Evolutionary conservation across 2,113 vertebrate genomes (phyloP).

Genomic region (Eurypyga helias): DNA sequence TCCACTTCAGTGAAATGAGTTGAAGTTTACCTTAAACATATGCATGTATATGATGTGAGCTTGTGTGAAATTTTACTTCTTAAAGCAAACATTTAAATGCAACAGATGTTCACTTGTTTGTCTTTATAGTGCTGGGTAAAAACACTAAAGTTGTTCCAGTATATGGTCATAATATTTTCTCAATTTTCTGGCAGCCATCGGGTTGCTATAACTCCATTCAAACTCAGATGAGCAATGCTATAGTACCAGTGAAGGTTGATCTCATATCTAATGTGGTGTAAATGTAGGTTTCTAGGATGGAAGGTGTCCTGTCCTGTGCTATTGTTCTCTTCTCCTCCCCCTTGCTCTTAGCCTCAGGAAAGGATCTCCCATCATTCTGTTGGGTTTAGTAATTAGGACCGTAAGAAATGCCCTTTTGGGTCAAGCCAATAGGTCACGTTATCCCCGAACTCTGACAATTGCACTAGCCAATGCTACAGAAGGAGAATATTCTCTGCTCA

Average conservation of each 20-base stretch:
- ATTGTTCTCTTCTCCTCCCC: fast-evolving
- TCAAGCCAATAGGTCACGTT: background rate
- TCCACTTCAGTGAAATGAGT: background rate
- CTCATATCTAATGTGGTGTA: background rate
- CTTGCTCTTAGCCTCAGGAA: background rate
- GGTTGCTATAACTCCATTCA: background rate
- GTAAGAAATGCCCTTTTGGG: background rate
- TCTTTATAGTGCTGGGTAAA: background rate
- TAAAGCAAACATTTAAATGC: background rate
- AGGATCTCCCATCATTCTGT: background rate
- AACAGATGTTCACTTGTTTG: constrained; percentile 32
- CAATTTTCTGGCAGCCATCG: background rate
- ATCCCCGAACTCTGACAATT: background rate
- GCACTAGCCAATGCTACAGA: background rate
- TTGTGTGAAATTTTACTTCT: background rate
- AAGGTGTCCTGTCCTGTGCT: background rate
- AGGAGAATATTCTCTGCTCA: background rate
- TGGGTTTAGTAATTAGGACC: background rate
- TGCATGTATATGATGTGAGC: background rate
- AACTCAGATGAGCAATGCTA: background rate
- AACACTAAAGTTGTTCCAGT: background rate
- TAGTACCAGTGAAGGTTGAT: background rate
- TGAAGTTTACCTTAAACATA: background rate
- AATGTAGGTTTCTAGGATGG: background rate
- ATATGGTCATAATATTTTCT: constrained; percentile 6